Percentiles rank a stretch among this genome's conserved stretches.
Conservation (phyloP, 2,113 vertebrate species). For the Ophthalmolycus amberensis region DNA sequence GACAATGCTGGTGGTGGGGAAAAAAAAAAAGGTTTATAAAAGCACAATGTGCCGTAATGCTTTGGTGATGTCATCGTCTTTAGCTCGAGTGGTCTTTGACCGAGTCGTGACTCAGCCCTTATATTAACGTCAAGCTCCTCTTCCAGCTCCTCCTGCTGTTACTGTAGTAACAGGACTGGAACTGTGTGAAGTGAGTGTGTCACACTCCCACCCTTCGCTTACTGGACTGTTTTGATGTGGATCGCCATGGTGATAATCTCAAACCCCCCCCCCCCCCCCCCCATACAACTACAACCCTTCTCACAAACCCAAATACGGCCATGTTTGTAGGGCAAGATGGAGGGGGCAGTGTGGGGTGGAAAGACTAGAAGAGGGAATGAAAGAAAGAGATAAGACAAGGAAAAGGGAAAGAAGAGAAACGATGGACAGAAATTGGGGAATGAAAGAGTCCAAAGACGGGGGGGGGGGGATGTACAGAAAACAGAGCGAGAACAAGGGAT, state of each 20-base stretch:
- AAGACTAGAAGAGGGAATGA: slow-evolving; percentile 20
- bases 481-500: slow-evolving; percentile 38
- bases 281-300: slow-evolving; percentile 30
- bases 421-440: slow-evolving; percentile 3
- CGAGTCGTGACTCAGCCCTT: slow-evolving; percentile 54
- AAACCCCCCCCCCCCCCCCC: not conserved
- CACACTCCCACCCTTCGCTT: slow-evolving; percentile 42
- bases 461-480: slow-evolving; percentile 22
- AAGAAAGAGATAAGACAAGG: slow-evolving; percentile 14
- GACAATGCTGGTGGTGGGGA: not conserved
- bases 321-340: slow-evolving; percentile 62
- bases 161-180: slow-evolving; percentile 30
- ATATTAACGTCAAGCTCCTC: slow-evolving; percentile 25
- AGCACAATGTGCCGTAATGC: slow-evolving; percentile 12
- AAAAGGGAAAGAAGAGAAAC: not conserved
- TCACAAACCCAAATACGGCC: slow-evolving; percentile 77
- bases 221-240: slow-evolving; percentile 62
- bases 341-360: slow-evolving; percentile 37
- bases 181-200: slow-evolving; percentile 35
- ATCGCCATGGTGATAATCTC: slow-evolving; percentile 75
- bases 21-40: slow-evolving; percentile 20
- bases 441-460: not conserved
- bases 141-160: slow-evolving; percentile 17
- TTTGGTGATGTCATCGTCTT: slow-evolving; percentile 49
- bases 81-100: slow-evolving; percentile 32